phyloP scores from a whole-genome alignment of 2,797 vertebrate genomes.

The Leptoclinus maculatus region DNA sequence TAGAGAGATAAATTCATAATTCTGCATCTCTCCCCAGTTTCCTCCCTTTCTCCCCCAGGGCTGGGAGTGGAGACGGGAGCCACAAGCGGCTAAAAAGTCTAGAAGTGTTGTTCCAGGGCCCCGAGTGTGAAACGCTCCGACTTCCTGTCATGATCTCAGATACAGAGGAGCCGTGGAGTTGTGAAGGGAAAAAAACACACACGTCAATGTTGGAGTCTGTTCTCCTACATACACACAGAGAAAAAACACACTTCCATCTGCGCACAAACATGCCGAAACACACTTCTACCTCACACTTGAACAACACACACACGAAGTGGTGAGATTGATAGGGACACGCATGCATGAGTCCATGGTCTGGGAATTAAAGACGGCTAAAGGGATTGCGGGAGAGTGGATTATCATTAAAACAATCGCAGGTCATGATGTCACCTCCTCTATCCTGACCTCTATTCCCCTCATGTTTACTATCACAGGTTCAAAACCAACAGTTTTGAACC shows the following conservation, averaged over 20 bases:
- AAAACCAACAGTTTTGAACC: background rate
- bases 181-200: conserved; percentile 40
- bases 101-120: conserved; percentile 40
- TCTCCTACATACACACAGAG: conserved; percentile 16
- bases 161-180: conserved; percentile 31
- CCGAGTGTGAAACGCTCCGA: conserved; percentile 56
- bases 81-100: conserved; percentile 42
- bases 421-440: conserved; percentile 10
- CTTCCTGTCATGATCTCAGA: conserved; percentile 66
- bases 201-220: background rate
- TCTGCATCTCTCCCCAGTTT: conserved; percentile 30
- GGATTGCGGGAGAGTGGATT: background rate
- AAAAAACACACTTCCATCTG: conserved; percentile 33
- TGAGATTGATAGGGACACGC: background rate
- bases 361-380: background rate
- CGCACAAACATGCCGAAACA: background rate
- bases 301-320: background rate
- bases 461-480: background rate
- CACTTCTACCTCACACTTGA: background rate
- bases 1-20: background rate
- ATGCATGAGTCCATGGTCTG: background rate
- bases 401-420: background rate
- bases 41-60: conserved; percentile 36
- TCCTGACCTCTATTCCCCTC: background rate
- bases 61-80: conserved; percentile 27